Percentiles rank a stretch among this genome's conserved stretches.
Evolutionary conservation across 2,113 vertebrate species (phyloP).

Genomic region (Piprites chloris): DNA sequence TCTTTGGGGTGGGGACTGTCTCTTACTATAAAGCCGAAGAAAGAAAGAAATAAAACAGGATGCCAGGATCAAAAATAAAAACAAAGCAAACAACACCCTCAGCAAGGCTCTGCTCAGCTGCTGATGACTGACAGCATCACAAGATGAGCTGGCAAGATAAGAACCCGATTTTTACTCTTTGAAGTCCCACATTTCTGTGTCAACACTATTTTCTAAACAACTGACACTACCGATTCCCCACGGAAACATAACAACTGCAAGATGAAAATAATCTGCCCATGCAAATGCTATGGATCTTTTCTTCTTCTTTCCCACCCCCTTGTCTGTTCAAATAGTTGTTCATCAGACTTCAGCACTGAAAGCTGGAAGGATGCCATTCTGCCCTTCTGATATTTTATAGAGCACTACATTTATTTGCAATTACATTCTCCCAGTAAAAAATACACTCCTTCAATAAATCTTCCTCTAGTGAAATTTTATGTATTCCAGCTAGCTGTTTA

Average conservation of each 20-base stretch:
- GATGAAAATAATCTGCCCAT: background rate
- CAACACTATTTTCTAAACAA: background rate
- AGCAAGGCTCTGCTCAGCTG: background rate
- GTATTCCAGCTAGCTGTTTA: background rate
- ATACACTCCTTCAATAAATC: background rate
- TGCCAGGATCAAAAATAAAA: background rate
- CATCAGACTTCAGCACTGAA: background rate
- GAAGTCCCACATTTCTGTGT: slow-evolving; percentile 5
- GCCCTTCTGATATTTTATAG: background rate
- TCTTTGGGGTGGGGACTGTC: background rate
- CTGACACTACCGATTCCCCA: background rate
- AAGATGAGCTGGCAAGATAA: background rate
- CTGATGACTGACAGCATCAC: background rate
- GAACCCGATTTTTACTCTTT: background rate
- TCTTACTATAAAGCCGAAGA: background rate
- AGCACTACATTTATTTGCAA: slow-evolving; percentile 7
- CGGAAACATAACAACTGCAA: background rate
- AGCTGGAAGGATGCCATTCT: background rate
- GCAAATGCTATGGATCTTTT: slow-evolving; percentile 2
- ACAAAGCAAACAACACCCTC: background rate
- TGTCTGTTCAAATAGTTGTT: slow-evolving; percentile 17
- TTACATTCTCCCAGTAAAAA: background rate
- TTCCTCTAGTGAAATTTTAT: background rate
- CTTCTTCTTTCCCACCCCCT: background rate
- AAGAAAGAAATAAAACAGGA: background rate